Evolutionary conservation across 2,888 invertebrate species (phyloP), one percentile per base, ranked within the genome.

Genomic region (Exephanes ischioxanthus): DNA sequence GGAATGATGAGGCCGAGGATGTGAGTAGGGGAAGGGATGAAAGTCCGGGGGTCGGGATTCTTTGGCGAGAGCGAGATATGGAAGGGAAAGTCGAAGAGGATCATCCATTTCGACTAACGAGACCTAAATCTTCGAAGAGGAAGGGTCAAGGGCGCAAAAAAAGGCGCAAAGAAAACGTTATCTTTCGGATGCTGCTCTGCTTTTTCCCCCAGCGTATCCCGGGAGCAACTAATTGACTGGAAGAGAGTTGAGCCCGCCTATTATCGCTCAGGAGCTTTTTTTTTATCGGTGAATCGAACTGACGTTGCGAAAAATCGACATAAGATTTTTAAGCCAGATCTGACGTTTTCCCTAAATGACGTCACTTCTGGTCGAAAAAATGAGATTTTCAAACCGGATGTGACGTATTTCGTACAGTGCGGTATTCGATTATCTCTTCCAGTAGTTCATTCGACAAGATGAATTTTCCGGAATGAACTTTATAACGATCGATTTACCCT

Each of bases 101-200:
- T 71, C 72, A 63, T 79, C 80, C 83, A 72, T 80, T 86, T 45
- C 67, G 51, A 67, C 80, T 86, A 86, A 86, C 83, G 86, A 86
- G 80, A 77, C 83, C 83, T 83, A 77, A 86, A 83, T 86, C 86
- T 76, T 71, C 55, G 77, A 37, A 63, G 72, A 67, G 72, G 83
- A 67, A 75, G 80, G 80, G 86, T 83, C 80, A 80, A 83, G 83
- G 80, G 63, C 78, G 48, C 37, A 67, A 77, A 67, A 67, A 70
- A 73, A 66, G 48, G 33, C 9, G 22, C 58, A 70, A 58, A 67
- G 51, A 71, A 77, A 73, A 71, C 37, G 55, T 71, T 61, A 80
- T 66, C 72, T 53, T 51, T 73, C 71, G 51, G 37, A 72, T 33
- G 14, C 58, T 37, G 22, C 37, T 11, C 53, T 19, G 55, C 4